Base-by-base conservation (phyloP, 2,888 invertebrate genomes). In the Rhorus exstirpatorius region DNA sequence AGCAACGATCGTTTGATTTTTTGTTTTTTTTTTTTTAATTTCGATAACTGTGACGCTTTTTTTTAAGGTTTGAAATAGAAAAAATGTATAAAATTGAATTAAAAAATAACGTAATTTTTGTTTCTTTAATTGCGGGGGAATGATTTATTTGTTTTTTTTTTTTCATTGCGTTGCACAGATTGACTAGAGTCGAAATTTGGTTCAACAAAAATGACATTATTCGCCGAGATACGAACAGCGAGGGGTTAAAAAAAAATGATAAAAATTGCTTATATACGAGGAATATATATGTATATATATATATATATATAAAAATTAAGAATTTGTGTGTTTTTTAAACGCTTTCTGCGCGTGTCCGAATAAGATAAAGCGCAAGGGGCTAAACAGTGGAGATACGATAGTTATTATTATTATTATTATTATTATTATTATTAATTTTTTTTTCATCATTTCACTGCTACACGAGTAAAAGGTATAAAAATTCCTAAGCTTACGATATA, bases 401-500 rank as follows among this genome's bases (percentile, higher is more conserved):
- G 49, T 79, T n/a, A n/a, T n/a, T n/a, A n/a, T n/a, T n/a, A n/a
- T n/a, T n/a, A n/a, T n/a, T n/a, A n/a, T n/a, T n/a, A n/a, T n/a
- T n/a, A n/a, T n/a, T n/a, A n/a, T 55, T 17, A 35, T 51, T 63
- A 53, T 55, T 61, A 14, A 17, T 67, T 14, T 72, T 53, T 77
- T 46, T 58, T 55, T 49, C 67, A 71, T 76, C 41, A 6, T 61
- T 77, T 74, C 63, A 77, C 79, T 51, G 74, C 81, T 82, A 77
- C 65, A 74, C 74, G 71, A 72, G 81, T 82, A 79, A 81, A 81
- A 84, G 79, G 79, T 82, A 81, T 81, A 71, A 74, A 79, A 78
- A 81, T 68, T 79, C 81, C 79, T 84, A 79, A 79, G 79, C 81
- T 84, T 84, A 84, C 68, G 77, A 79, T 81, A 79, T 79, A 84